A percentile compares a stretch with the other conserved stretches of the same genome.
These are phyloP conservation scores for Pseudochromis fuscus DNA, from an alignment of 2,797 vertebrate genomes.

Conservation along the genomic window DNA sequence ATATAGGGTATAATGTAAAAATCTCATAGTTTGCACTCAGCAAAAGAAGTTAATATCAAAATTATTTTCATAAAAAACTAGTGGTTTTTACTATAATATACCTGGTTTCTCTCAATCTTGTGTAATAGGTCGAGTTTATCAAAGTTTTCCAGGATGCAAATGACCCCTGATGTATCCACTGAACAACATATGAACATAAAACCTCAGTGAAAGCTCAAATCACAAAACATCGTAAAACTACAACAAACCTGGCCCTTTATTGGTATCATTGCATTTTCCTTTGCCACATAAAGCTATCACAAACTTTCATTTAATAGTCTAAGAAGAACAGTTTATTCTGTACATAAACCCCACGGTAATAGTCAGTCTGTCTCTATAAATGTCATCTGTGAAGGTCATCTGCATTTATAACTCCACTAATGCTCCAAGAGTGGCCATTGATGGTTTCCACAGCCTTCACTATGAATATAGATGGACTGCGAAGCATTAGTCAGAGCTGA, in stretches of 20 bases:
- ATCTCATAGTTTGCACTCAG: no score
- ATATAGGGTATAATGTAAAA: no score
- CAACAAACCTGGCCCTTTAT: background rate
- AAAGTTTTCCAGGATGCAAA: no score
- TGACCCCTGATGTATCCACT: no score
- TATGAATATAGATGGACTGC: slow-evolving; percentile 79
- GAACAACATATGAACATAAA: background rate
- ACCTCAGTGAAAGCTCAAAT: background rate
- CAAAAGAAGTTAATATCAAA: no score
- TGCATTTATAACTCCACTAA: slow-evolving; percentile 59
- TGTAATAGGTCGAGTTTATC: no score
- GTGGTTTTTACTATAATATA: no score
- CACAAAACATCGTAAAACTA: background rate
- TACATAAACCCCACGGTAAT: slow-evolving; percentile 14
- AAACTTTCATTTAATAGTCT: slow-evolving; percentile 1
- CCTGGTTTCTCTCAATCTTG: no score
- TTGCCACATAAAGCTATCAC: background rate
- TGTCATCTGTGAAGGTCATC: slow-evolving; percentile 58
- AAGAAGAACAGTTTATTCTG: slow-evolving; percentile 13
- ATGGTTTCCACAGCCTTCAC: slow-evolving; percentile 74
- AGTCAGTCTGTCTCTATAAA: slow-evolving; percentile 54
- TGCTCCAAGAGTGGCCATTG: slow-evolving; percentile 72
- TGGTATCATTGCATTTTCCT: background rate
- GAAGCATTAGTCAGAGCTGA: slow-evolving; percentile 76
- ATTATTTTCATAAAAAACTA: no score